Conservation (phyloP, 2,797 vertebrate genomes). For the Tiaroga cobitis region DNA sequence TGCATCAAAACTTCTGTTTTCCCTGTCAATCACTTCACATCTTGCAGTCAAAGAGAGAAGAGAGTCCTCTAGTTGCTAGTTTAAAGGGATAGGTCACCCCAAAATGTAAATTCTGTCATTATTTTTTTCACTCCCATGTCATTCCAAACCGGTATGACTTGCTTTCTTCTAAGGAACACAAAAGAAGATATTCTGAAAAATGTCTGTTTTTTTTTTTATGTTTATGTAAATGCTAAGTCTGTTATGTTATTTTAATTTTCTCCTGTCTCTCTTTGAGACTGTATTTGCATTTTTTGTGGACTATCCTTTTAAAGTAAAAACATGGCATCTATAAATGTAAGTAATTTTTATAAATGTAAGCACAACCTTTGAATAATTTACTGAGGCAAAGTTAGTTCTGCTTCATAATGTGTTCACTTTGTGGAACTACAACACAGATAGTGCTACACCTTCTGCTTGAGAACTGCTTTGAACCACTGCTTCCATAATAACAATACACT, state of each 20-base stretch:
- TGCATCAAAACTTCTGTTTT: slow-evolving; percentile 32
- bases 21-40: slow-evolving; percentile 8
- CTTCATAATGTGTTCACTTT: not conserved
- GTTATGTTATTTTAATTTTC: too few relatives aligned
- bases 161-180: not conserved
- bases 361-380: slow-evolving; percentile 19
- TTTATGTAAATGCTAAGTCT: too few relatives aligned
- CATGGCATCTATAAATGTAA: slow-evolving; percentile 1
- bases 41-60: not conserved
- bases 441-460: not conserved
- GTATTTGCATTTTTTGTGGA: not conserved
- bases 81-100: not conserved
- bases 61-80: not conserved
- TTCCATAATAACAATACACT: not conserved
- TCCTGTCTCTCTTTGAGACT: not conserved
- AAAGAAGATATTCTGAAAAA: slow-evolving; percentile 9
- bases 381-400: not conserved
- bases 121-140: not conserved
- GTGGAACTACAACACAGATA: slow-evolving; percentile 3
- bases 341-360: not conserved
- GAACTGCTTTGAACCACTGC: not conserved
- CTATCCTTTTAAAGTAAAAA: not conserved
- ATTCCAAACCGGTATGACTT: not conserved
- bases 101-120: not conserved
- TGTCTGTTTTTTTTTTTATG: not conserved